Conservation (phyloP, 1,140 invertebrate species). For the Geopemphigus sp. region DNA sequence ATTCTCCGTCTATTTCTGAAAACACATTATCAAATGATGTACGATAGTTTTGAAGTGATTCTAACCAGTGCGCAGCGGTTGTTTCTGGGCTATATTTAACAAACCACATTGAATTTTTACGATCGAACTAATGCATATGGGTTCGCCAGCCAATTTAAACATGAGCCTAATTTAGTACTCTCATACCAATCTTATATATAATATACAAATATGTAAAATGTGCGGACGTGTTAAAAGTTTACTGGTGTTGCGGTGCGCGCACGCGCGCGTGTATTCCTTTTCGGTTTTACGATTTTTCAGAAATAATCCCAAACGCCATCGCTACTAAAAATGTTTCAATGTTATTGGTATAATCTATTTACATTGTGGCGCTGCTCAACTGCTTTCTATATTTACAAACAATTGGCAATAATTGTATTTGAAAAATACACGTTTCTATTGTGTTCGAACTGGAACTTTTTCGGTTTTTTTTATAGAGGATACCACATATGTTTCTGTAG, state of each 20-base stretch:
- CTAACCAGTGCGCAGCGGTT: conserved; percentile 6
- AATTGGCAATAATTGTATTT: neutral
- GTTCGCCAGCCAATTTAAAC: conserved; percentile 19
- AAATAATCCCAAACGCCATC: neutral
- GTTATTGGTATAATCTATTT: neutral
- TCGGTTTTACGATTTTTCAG: conserved; percentile 12
- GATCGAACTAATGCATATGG: neutral
- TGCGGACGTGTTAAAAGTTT: neutral
- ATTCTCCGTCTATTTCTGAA: conserved; percentile 25
- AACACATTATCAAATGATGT: conserved; percentile 5
- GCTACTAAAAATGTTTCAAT: neutral
- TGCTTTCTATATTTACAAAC: neutral
- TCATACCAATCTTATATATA: neutral
- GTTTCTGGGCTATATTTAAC: conserved; percentile 13
- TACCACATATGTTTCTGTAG: neutral
- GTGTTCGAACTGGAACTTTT: neutral
- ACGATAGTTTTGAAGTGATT: conserved; percentile 21
- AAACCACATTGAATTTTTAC: neutral
- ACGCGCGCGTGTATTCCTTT: neutral
- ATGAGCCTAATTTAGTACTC: neutral
- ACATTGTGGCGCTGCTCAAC: neutral
- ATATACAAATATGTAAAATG: neutral
- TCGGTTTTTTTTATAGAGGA: neutral
- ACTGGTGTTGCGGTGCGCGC: too few species aligned
- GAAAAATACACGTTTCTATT: neutral